Evolutionary conservation across 2,888 invertebrate species (phyloP), one percentile per base, ranked within the genome.

Genomic region (Tortrix viridana): DNA sequence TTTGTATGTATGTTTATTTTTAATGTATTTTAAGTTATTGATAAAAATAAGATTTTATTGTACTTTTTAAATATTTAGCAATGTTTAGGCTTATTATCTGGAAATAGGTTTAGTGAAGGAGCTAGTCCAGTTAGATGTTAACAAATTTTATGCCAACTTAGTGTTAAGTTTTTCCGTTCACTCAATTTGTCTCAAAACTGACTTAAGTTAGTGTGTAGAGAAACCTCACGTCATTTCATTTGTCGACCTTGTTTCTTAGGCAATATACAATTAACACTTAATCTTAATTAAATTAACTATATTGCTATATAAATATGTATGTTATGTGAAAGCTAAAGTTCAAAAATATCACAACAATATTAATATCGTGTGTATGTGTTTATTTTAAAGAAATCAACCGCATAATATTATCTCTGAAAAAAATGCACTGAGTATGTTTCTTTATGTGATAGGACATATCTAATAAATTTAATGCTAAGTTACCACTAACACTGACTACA

Each of bases 61-160:
- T 69, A 60, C 67, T 65, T 44, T 58, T 69, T 74, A 57, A 52
- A 69, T 70, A 68, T 74, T 74, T 71, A 72, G 71, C 69, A 74
- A 72, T 65, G 54, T 55, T 54, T 55, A 65, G 54, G 47, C 18
- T 56, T 46, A 53, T 54, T 22, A 71, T 71, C 69, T 74, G 72
- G 58, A 72, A 72, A 63, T 88, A 86, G 82, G 71, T 73, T 76
- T 85, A 87, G 73, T 79, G 77, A 88, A 86, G 89, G 87, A 90
- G 79, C 90, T 91, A 91, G 90, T 91, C 90, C 87, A 81, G 67
- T 79, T 89, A 88, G 81, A 75, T 69, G 72, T 80, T 82, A 85
- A 79, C 79, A 79, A 76, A 80, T 81, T 82, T 75, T 86, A 84
- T 85, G 83, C 82, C 82, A 82, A 80, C 79, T 69, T 80, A 76